Evolutionary conservation across 1,140 invertebrate genomes (phyloP).

Genomic region (Bombus balteatus): DNA sequence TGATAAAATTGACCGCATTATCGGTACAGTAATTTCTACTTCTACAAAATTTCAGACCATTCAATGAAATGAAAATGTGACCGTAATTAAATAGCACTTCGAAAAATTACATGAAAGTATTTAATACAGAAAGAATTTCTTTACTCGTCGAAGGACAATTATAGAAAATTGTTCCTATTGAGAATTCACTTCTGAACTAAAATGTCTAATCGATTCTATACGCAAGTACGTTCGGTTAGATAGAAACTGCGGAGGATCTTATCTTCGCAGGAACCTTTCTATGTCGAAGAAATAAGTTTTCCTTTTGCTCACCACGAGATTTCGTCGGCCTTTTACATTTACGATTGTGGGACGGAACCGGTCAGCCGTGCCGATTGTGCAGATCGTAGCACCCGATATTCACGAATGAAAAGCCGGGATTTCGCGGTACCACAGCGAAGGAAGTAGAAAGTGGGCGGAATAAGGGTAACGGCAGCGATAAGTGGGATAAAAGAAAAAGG

Average conservation of each 20-base stretch:
- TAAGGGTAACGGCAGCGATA: conserved; percentile 54
- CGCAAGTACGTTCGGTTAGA: neutral
- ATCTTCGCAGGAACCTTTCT: conserved; percentile 24
- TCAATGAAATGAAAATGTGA: too few relatives aligned
- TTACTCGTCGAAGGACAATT: neutral
- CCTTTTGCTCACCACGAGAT: conserved; percentile 28
- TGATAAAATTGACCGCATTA: neutral
- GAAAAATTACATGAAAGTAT: too few relatives aligned
- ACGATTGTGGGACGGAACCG: conserved; percentile 34
- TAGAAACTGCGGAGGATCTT: conserved; percentile 8
- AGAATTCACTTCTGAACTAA: neutral
- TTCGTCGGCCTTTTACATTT: conserved; percentile 50
- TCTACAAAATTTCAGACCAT: neutral
- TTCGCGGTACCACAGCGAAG: conserved; percentile 25
- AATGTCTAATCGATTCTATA: too few relatives aligned
- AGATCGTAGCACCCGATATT: conserved; percentile 60
- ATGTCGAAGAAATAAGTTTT: conserved; percentile 19
- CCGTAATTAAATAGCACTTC: too few relatives aligned
- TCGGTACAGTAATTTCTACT: neutral
- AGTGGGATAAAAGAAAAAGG: conserved; percentile 42
- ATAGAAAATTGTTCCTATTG: neutral
- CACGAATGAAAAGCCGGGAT: conserved; percentile 57
- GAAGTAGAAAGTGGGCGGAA: conserved; percentile 44
- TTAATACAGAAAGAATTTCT: too few relatives aligned
- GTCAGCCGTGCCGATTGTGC: conserved; percentile 54